phyloP scores from a whole-genome alignment of 2,888 invertebrate species.

The Sphaeridia pumilis region DNA sequence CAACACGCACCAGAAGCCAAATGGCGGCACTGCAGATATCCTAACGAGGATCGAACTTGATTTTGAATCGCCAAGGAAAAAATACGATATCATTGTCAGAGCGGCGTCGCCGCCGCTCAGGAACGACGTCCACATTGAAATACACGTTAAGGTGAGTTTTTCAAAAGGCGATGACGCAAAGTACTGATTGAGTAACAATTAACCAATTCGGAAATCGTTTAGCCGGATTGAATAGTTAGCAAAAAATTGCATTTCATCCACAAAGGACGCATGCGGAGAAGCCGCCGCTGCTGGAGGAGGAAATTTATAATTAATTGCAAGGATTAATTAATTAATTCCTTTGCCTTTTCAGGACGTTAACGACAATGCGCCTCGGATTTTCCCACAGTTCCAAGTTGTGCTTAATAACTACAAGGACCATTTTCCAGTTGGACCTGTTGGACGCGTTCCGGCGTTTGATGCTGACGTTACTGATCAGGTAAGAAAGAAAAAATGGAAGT shows the following conservation, averaged over 20 bases:
- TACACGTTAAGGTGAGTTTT: slow-evolving; percentile 15
- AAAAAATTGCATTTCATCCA: too few species aligned
- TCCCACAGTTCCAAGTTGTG: slow-evolving; percentile 57
- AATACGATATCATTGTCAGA: slow-evolving; percentile 73
- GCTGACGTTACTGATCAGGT: slow-evolving; percentile 75
- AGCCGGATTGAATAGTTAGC: too few species aligned
- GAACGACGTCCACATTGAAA: slow-evolving; percentile 51
- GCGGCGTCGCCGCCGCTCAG: slow-evolving; percentile 83
- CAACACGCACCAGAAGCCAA: slow-evolving; percentile 53
- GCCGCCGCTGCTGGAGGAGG: too few species aligned
- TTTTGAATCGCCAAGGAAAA: slow-evolving; percentile 87
- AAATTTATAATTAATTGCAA: too few species aligned
- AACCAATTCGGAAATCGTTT: too few species aligned
- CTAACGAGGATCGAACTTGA: slow-evolving; percentile 83
- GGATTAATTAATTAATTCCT: too few species aligned
- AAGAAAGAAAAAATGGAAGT: slow-evolving; percentile 6
- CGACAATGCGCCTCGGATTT: slow-evolving; percentile 45
- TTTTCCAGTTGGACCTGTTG: slow-evolving; percentile 84
- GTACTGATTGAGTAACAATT: too few species aligned
- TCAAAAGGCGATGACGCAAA: too few species aligned
- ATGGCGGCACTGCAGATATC: slow-evolving; percentile 63
- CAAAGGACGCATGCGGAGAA: too few species aligned
- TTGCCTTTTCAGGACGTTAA: slow-evolving; percentile 41
- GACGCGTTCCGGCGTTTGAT: slow-evolving; percentile 82
- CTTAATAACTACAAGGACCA: slow-evolving; percentile 91